These are phyloP conservation scores for Philhelius pedissequus DNA, from an alignment of 2,888 invertebrate species.

Conservation along the genomic window DNA sequence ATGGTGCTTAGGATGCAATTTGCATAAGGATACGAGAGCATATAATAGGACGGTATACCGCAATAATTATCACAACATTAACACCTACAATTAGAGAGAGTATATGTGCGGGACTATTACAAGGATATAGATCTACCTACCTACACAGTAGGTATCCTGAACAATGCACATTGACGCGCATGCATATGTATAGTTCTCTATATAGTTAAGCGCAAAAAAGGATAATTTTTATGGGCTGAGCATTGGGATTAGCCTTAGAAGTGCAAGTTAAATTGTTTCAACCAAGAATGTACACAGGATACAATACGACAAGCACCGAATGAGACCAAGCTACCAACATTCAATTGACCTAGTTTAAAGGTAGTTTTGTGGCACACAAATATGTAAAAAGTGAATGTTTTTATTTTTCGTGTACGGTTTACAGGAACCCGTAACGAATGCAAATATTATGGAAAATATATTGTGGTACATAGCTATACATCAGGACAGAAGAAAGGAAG, in stretches of 20 bases:
- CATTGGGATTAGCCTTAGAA: constrained; percentile 45
- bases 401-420: constrained; percentile 17
- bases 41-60: constrained; percentile 47
- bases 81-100: constrained; percentile 60
- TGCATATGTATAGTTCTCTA: neutral
- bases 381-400: constrained; percentile 19
- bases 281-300: neutral
- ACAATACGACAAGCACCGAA: neutral
- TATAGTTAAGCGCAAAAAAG: neutral
- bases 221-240: constrained; percentile 59
- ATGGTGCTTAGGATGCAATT: constrained; percentile 61
- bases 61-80: constrained; percentile 69
- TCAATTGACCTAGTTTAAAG: constrained; percentile 49
- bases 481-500: neutral
- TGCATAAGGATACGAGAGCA: constrained; percentile 48
- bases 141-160: neutral
- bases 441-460: constrained; percentile 14
- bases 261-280: constrained; percentile 3
- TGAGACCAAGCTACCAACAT: constrained; percentile 3
- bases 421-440: constrained; percentile 38
- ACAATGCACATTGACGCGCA: neutral
- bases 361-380: constrained; percentile 28
- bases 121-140: constrained; percentile 25
- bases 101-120: constrained; percentile 14
- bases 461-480: neutral